Evolutionary conservation across 2,888 invertebrate genomes (phyloP).

Genomic region (Aphodius granarius): DNA sequence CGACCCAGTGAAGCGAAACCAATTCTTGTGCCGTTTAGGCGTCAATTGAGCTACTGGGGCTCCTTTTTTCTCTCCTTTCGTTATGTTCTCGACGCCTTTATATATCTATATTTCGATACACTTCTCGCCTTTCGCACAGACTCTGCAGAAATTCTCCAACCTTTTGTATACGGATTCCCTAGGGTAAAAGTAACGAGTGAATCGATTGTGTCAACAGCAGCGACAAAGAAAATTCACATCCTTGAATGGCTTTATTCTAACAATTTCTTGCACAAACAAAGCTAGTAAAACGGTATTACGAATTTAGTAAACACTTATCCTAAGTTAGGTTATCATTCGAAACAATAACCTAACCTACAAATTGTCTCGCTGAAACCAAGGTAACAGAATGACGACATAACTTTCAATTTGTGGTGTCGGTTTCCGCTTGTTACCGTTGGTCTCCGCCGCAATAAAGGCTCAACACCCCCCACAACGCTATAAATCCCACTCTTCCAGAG

Average conservation of each 20-base stretch:
- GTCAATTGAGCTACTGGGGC: background rate
- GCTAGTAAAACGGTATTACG: too few relatives aligned
- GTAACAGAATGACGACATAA: conserved; percentile 42
- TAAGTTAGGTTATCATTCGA: background rate
- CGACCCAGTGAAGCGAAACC: background rate
- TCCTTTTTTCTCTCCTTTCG: background rate
- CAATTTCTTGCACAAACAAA: background rate
- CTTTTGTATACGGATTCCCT: background rate
- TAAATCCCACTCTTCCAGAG: background rate
- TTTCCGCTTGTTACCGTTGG: background rate
- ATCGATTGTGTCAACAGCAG: background rate
- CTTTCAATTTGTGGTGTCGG: conserved; percentile 44
- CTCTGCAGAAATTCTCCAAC: background rate
- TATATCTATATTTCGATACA: background rate
- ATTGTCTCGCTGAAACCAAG: background rate
- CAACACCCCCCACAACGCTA: background rate
- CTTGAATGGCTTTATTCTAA: background rate
- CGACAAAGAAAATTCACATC: background rate
- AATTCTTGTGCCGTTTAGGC: background rate
- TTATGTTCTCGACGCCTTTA: background rate
- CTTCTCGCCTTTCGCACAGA: background rate
- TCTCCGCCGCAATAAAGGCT: background rate
- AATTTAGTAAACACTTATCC: background rate
- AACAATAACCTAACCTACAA: background rate
- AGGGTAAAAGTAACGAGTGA: background rate